Conservation (phyloP, 2,888 invertebrate species). For the Xanthostigma xanthostigma region DNA sequence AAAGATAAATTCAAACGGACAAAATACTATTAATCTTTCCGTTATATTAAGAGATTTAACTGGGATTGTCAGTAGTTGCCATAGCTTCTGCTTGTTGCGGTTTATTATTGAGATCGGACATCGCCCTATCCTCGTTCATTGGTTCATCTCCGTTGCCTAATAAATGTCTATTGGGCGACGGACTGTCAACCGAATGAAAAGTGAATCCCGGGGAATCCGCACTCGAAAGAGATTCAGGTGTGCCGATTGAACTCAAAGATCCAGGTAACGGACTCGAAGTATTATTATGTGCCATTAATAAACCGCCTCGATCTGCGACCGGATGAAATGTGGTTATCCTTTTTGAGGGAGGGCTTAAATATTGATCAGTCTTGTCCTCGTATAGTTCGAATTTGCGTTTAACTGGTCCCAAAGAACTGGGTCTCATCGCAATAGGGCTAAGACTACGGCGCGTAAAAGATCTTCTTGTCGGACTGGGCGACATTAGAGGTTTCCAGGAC, state of each 20-base stretch:
- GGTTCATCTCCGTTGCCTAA: conserved; percentile 26
- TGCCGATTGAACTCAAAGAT: conserved; percentile 40
- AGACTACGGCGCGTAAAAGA: conserved; percentile 69
- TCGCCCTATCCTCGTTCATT: conserved; percentile 22
- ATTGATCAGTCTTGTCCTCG: conserved; percentile 31
- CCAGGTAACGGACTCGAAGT: conserved; percentile 34
- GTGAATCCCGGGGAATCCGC: conserved; percentile 42
- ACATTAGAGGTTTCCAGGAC: conserved; percentile 40
- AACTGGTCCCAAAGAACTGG: conserved; percentile 55
- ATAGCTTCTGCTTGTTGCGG: conserved; percentile 28
- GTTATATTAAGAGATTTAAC: conserved; percentile 16
- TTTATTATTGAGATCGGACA: conserved; percentile 19
- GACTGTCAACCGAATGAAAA: conserved; percentile 38
- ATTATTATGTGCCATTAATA: conserved; percentile 24
- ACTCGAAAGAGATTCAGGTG: conserved; percentile 44
- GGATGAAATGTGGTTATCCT: conserved; percentile 26
- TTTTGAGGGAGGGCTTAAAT: conserved; percentile 28
- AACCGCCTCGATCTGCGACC: conserved; percentile 22
- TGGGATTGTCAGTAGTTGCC: conserved; percentile 21
- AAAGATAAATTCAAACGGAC: too few relatives aligned
- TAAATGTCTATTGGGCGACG: conserved; percentile 30
- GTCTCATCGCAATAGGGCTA: conserved; percentile 75
- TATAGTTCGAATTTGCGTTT: conserved; percentile 51
- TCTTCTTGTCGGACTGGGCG: conserved; percentile 75
- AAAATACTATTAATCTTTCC: too few relatives aligned